These are phyloP conservation scores for Petromus typicus DNA, from an alignment of 2,113 vertebrate species.

Conservation along the genomic window DNA sequence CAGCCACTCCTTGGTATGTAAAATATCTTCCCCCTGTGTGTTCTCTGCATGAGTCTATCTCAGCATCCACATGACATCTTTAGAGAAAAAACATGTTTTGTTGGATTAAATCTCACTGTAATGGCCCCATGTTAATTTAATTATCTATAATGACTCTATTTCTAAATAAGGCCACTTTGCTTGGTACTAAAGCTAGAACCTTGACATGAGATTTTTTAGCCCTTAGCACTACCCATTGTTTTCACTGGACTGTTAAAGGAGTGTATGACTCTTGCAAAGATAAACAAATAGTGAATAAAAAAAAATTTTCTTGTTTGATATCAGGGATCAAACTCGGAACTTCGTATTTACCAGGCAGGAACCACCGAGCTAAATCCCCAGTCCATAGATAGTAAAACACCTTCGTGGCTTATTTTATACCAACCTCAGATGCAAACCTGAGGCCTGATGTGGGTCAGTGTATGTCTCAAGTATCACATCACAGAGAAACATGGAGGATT, in stretches of 20 bases:
- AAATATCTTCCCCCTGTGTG: neutral
- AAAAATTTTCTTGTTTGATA: neutral
- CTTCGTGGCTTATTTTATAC: neutral
- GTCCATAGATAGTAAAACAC: neutral
- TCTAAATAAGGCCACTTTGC: constrained; percentile 17
- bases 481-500: neutral
- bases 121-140: neutral
- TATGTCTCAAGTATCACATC: neutral
- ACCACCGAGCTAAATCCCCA: no score
- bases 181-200: neutral
- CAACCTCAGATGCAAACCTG: neutral
- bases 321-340: no score
- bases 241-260: neutral
- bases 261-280: neutral
- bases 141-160: neutral
- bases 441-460: neutral
- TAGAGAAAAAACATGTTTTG: neutral
- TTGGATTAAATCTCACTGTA: neutral
- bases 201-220: neutral
- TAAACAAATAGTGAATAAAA: neutral
- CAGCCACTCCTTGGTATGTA: neutral
- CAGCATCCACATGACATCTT: neutral
- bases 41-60: neutral
- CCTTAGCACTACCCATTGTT: neutral
- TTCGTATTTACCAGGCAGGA: no score